Conservation (phyloP, 2,888 invertebrate genomes). For the Drosophila tanythrix region DNA sequence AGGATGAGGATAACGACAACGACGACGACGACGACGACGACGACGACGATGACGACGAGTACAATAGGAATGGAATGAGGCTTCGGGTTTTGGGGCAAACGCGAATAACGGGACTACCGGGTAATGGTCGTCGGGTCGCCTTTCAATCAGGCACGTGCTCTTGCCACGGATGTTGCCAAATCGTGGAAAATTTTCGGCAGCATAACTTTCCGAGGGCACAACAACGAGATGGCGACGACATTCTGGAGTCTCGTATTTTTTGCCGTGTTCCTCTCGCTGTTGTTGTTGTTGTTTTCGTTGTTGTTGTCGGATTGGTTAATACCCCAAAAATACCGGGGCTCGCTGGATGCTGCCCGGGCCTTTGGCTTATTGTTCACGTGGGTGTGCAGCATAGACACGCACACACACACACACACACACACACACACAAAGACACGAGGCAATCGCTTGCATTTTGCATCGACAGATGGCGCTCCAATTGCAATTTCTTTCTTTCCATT, state of each 20-base stretch:
- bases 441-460: constrained; percentile 58
- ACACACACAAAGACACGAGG: constrained; percentile 9
- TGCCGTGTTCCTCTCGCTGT: constrained; percentile 2
- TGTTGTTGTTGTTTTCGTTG: constrained; percentile 18
- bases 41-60: constrained; percentile 1
- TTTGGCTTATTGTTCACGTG: constrained; percentile 55
- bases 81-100: constrained; percentile 19
- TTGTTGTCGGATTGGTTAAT: constrained; percentile 56
- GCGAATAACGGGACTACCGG: constrained; percentile 35
- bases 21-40: neutral
- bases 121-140: constrained; percentile 15
- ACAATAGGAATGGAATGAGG: constrained; percentile 33
- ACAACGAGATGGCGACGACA: constrained; percentile 24
- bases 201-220: constrained; percentile 32
- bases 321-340: constrained; percentile 37
- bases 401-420: constrained; percentile 7
- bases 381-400: too few species aligned
- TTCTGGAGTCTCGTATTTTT: constrained; percentile 30
- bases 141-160: constrained; percentile 52
- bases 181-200: constrained; percentile 69
- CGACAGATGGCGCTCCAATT: constrained; percentile 56
- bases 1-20: neutral
- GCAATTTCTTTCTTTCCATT: constrained; percentile 36
- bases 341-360: constrained; percentile 44
- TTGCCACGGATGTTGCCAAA: constrained; percentile 61